Evolutionary conservation across 2,797 vertebrate species (phyloP), one percentile per base, ranked within the genome.

Genomic region (Catamblyrhynchus diadema): DNA sequence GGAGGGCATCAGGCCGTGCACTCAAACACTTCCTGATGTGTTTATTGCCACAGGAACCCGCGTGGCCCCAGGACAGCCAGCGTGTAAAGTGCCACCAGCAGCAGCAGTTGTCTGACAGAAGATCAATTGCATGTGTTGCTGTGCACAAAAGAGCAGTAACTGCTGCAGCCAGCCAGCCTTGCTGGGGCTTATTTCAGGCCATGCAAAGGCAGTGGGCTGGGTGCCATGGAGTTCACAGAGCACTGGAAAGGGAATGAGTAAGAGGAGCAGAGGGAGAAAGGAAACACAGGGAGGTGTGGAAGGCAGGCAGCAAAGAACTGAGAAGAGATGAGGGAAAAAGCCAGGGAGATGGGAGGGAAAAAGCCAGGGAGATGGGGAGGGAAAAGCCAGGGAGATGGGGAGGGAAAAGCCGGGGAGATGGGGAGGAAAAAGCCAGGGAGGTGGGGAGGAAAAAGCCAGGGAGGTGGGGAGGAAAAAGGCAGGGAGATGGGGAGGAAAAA

Each of bases 71-170:
- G 88, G 84, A 95, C 81, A 13, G n/a, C 1, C 18, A 62, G 75
- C 5, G 8, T 61, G 66, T 69, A 12, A 94, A 88, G 81, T 72
- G 70, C 66, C 95, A 84, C 30, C 65, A 71, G 88, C 85, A 74
- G 11, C 91, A 78, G 62, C 79, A 87, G 53, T 24, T 59, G 93
- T 47, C 65, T 93, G 87, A 81, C 57, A 57, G 94, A 53, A 94
- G 85, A 86, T 96, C 82, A 86, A 66, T 82, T 22, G 81, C 65
- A 3, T 9, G 71, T 45, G 75, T 20, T 41, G 85, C 91, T 94
- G 65, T 65, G 54, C 87, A 93, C 91, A 91, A 50, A 85, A 32
- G 87, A 93, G 85, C 93, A 78, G 93, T 28, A 14, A 16, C 72
- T 74, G 87, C 17, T 65, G 74, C 48, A 81, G 30, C 3, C 57